A percentile compares a stretch with the other conserved stretches of the same genome.
Conservation (phyloP, 2,113 vertebrate species). For the Labeo catla region DNA sequence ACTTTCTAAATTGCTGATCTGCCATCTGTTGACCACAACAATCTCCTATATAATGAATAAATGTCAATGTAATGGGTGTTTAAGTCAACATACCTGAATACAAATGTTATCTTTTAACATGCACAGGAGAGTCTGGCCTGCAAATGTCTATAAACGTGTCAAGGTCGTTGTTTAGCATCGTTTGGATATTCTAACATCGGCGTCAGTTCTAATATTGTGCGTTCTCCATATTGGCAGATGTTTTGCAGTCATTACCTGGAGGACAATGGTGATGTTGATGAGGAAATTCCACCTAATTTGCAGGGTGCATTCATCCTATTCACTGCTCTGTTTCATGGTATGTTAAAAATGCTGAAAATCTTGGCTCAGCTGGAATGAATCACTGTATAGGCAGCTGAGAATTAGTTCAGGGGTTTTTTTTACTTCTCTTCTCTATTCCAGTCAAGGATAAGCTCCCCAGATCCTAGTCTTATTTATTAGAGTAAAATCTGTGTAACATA, state of each 20-base stretch:
- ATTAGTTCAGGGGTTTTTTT: neutral
- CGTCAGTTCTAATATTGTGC: constrained; percentile 20
- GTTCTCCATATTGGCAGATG: constrained; percentile 31
- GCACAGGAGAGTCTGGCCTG: neutral
- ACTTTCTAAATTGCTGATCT: neutral
- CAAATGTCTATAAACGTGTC: neutral
- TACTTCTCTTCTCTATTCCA: neutral
- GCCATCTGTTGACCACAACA: neutral
- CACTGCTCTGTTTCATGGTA: neutral
- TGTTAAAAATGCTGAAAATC: neutral
- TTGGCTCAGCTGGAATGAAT: constrained; percentile 25
- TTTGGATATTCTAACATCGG: neutral
- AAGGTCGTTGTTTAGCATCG: neutral
- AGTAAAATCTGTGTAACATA: constrained; percentile 13
- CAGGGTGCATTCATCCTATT: constrained; percentile 11
- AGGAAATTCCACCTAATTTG: constrained; percentile 30
- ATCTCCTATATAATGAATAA: neutral
- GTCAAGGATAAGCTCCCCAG: neutral
- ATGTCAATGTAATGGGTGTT: neutral
- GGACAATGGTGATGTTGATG: constrained; percentile 19
- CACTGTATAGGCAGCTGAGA: neutral
- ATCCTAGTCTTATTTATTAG: constrained; percentile 12
- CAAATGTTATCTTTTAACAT: neutral
- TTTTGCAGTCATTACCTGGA: neutral
- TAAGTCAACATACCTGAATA: neutral